Conservation (phyloP, 2,113 vertebrate species). For the Myiozetetes cayanensis region DNA sequence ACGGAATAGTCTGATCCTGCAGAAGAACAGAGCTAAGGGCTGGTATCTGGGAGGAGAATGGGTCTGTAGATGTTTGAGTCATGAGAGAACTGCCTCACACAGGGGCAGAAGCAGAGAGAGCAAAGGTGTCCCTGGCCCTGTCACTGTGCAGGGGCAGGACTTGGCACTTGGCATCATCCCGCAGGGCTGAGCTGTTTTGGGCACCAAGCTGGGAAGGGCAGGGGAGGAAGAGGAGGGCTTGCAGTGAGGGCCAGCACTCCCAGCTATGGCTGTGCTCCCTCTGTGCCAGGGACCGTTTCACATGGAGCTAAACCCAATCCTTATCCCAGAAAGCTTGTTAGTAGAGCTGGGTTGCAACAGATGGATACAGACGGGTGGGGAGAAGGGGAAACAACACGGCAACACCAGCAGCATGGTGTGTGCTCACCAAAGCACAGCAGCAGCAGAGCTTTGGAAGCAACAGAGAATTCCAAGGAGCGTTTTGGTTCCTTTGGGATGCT, state of each 20-base stretch:
- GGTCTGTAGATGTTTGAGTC: background rate
- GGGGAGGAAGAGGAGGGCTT: background rate
- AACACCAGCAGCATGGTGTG: background rate
- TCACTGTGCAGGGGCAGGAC: background rate
- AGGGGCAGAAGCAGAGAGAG: background rate
- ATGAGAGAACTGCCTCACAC: background rate
- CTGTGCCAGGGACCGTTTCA: background rate
- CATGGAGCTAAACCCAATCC: background rate
- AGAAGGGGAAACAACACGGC: background rate
- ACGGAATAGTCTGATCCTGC: background rate
- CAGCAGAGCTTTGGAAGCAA: background rate
- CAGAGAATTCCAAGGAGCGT: background rate
- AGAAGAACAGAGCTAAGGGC: background rate
- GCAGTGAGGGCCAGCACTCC: accelerated
- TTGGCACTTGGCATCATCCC: background rate
- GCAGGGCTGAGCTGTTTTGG: background rate
- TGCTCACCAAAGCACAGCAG: conserved; percentile 31
- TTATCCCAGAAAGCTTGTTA: background rate
- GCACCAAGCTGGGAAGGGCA: background rate
- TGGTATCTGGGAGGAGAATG: background rate
- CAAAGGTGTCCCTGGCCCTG: background rate
- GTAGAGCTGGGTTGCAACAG: background rate
- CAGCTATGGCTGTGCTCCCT: background rate
- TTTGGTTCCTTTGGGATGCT: conserved; percentile 16
- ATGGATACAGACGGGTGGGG: conserved; percentile 45